Percentiles rank a stretch among this genome's conserved stretches.
phyloP scores from a whole-genome alignment of 2,113 vertebrate species.

The Neomonachus schauinslandi region DNA sequence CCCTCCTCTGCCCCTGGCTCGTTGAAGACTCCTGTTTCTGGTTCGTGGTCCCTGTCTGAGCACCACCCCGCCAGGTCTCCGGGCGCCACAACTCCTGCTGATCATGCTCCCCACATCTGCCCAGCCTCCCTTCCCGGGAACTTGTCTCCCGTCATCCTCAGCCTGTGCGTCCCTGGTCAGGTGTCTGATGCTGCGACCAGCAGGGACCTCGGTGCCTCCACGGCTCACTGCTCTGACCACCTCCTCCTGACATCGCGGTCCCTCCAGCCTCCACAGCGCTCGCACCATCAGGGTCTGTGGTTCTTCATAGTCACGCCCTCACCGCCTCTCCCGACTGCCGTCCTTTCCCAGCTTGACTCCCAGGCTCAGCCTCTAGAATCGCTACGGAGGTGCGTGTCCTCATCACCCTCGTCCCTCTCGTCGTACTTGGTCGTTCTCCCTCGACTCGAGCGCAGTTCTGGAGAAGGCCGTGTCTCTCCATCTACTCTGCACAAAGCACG shows the following conservation, averaged over 20 bases:
- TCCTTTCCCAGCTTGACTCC: not conserved
- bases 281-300: not conserved
- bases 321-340: too few relatives aligned
- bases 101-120: not conserved
- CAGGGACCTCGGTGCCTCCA: not conserved
- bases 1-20: not conserved
- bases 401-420: not conserved
- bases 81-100: accelerated
- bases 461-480: not conserved
- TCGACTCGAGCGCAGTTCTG: not conserved
- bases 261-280: not conserved
- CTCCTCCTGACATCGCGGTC: not conserved
- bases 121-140: not conserved
- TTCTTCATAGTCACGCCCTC: not conserved
- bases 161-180: not conserved
- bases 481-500: not conserved
- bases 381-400: not conserved
- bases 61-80: not conserved
- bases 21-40: not conserved
- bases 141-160: not conserved
- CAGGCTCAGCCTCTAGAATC: not conserved
- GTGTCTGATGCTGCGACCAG: too few relatives aligned
- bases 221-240: not conserved
- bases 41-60: not conserved
- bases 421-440: not conserved